Percentiles rank a stretch among this genome's conserved stretches.
Evolutionary conservation across 2,797 vertebrate genomes (phyloP).

Genomic region (Coregonus suidteri): DNA sequence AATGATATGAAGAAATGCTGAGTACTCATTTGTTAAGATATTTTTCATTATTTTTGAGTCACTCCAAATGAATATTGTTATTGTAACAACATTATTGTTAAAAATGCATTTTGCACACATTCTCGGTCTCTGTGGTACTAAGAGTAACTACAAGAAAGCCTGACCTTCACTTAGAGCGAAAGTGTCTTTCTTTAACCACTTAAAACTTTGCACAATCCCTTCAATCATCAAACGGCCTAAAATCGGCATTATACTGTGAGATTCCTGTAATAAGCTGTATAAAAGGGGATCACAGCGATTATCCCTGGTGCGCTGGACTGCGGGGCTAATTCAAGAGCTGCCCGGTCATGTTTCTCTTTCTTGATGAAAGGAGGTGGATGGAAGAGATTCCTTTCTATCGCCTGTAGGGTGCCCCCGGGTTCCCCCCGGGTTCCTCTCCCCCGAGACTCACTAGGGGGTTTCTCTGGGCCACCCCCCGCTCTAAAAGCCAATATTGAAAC

Average conservation of each 20-base stretch:
- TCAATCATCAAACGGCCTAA: too few species aligned
- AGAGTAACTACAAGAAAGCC: slow-evolving; percentile 32
- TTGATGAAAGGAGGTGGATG: slow-evolving; percentile 75
- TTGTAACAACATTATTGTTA: slow-evolving; percentile 61
- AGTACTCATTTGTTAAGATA: slow-evolving; percentile 52
- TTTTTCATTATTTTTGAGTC: slow-evolving; percentile 59
- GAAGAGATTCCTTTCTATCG: slow-evolving; percentile 70
- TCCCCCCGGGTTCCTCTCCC: background rate
- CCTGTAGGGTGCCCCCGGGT: slow-evolving; percentile 71
- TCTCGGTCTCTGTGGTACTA: slow-evolving; percentile 34
- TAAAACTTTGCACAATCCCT: slow-evolving; percentile 49
- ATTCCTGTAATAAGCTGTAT: slow-evolving; percentile 77
- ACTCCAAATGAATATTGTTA: slow-evolving; percentile 69
- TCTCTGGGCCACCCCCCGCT: too few species aligned
- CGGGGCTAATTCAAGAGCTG: slow-evolving; percentile 60
- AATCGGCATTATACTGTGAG: slow-evolving; percentile 61
- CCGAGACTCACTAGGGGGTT: too few species aligned
- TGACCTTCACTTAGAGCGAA: slow-evolving; percentile 63
- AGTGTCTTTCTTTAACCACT: slow-evolving; percentile 52
- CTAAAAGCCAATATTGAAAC: too few species aligned
- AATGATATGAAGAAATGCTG: slow-evolving; percentile 60
- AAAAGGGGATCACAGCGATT: slow-evolving; percentile 74
- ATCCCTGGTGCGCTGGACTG: slow-evolving; percentile 71
- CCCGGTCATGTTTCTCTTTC: slow-evolving; percentile 70
- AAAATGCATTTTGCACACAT: slow-evolving; percentile 45